phyloP scores from a whole-genome alignment of 2,888 invertebrate species.

The Plutella xylostella region DNA sequence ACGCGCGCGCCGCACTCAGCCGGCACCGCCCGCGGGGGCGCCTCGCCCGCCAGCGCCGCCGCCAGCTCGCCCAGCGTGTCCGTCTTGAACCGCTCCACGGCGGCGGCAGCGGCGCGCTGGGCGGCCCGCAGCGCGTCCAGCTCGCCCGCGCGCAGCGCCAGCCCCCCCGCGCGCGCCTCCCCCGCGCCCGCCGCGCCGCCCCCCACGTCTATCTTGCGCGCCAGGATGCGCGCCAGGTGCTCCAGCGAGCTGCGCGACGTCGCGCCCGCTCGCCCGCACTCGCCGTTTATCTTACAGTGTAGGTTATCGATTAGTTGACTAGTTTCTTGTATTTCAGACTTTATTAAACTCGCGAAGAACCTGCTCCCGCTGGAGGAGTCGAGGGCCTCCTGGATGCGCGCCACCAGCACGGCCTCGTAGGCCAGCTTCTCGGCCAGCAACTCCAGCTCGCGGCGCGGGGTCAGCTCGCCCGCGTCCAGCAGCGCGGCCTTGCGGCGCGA shows the following conservation, averaged over 20 bases:
- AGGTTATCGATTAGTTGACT: constrained; percentile 80
- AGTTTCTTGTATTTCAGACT: constrained; percentile 80
- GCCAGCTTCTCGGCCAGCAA: constrained; percentile 84
- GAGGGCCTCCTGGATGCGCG: constrained; percentile 76
- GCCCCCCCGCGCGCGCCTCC: constrained; percentile 37
- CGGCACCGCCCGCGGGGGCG: constrained; percentile 58
- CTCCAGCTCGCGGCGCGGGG: constrained; percentile 75
- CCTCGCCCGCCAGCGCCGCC: constrained; percentile 77
- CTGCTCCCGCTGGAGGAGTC: constrained; percentile 67
- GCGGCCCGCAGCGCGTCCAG: constrained; percentile 61
- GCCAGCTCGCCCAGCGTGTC: constrained; percentile 78
- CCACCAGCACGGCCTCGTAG: constrained; percentile 80
- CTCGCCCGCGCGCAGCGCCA: constrained; percentile 54
- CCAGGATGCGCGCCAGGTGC: constrained; percentile 80
- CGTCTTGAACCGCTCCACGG: constrained; percentile 74
- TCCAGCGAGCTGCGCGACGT: constrained; percentile 68
- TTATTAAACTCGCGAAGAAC: constrained; percentile 72
- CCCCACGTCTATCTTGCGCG: constrained; percentile 73
- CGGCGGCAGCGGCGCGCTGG: constrained; percentile 73
- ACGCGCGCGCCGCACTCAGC: constrained; percentile 72
- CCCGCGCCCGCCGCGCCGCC: constrained; percentile 32
- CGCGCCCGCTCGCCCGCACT: constrained; percentile 43
- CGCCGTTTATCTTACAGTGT: constrained; percentile 74
- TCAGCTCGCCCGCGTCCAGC: constrained; percentile 75
- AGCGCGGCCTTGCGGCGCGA: constrained; percentile 75